These are phyloP conservation scores for Meloidogyne hapla DNA, from an alignment of 1,140 invertebrate species.

Conservation along the genomic window DNA sequence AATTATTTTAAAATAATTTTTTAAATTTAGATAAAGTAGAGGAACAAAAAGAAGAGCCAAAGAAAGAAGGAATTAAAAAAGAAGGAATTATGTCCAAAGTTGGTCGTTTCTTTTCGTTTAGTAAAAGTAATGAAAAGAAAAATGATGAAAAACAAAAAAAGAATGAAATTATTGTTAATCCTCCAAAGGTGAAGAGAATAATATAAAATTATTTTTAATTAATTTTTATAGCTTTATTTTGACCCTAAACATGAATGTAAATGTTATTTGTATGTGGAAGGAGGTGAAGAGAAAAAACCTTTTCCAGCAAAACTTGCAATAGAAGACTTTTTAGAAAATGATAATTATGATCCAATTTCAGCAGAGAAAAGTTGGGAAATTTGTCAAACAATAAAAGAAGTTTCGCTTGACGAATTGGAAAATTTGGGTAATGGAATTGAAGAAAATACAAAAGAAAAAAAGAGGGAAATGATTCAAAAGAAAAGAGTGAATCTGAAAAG, in stretches of 20 bases:
- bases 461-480: not conserved
- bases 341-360: not conserved
- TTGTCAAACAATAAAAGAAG: not conserved
- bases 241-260: not conserved
- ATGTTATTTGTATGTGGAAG: not conserved
- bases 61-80: not conserved
- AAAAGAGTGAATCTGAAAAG: not conserved
- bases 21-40: not conserved
- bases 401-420: not conserved
- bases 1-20: not conserved
- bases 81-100: not conserved
- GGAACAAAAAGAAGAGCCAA: not conserved
- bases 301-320: not conserved
- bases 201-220: not conserved
- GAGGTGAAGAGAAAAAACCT: not conserved
- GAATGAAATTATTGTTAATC: not conserved
- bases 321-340: conserved; percentile 3
- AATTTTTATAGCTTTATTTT: not conserved
- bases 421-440: not conserved
- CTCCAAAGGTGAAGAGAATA: not conserved
- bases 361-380: not conserved
- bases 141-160: no score
- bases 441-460: conserved; percentile 1
- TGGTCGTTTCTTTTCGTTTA: not conserved
- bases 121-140: conserved; percentile 3